A percentile compares a stretch with the other conserved stretches of the same genome.
These are phyloP conservation scores for Myotis planiceps DNA, from an alignment of 2,797 vertebrate genomes.

Conservation along the genomic window DNA sequence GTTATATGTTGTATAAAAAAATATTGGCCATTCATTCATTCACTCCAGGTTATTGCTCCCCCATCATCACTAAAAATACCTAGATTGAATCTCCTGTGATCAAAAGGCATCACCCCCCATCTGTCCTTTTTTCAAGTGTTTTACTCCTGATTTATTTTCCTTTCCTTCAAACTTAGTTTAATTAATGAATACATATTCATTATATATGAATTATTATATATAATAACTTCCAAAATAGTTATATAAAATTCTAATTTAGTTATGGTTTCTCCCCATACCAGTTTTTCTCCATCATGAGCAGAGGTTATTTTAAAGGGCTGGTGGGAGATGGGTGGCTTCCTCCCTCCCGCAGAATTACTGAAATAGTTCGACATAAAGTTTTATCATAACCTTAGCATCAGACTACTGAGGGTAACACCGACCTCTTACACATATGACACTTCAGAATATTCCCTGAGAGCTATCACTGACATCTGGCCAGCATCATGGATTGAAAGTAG, in stretches of 20 bases:
- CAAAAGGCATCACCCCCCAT: background rate
- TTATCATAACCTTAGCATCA: background rate
- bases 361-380: background rate
- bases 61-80: background rate
- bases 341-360: background rate
- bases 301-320: background rate
- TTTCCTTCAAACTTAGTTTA: background rate
- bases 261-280: background rate
- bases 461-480: background rate
- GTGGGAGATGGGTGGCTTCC: background rate
- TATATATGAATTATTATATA: no score
- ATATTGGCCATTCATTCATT: background rate
- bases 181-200: background rate
- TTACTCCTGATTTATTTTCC: background rate
- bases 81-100: background rate
- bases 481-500: background rate
- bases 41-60: background rate
- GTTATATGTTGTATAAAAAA: background rate
- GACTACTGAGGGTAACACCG: background rate
- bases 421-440: background rate
- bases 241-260: background rate
- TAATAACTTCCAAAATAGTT: background rate
- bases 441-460: background rate
- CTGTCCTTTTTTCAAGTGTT: background rate
- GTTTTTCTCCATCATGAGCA: no score